Percentiles rank a stretch among this genome's conserved stretches.
Conservation (phyloP, 2,888 invertebrate genomes). For the Branchipolynoe longqiensis region DNA sequence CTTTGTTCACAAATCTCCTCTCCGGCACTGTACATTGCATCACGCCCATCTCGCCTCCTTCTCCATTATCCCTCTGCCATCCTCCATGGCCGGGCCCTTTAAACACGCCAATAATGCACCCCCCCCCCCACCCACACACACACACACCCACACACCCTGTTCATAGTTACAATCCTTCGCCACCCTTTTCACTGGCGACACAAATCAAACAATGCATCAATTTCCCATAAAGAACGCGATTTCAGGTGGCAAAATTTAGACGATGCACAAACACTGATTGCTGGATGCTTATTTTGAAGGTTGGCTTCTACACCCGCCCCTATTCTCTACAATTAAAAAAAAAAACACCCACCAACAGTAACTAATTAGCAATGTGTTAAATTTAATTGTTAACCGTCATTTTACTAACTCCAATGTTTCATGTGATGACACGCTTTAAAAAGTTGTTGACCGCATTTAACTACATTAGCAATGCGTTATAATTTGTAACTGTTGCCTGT, state of each 20-base stretch:
- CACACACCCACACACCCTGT: no score
- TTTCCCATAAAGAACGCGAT: neutral
- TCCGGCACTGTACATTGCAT: neutral
- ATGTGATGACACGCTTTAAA: no score
- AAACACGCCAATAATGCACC: conserved; percentile 9
- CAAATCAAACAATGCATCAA: conserved; percentile 40
- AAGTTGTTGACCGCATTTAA: no score
- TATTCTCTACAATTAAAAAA: no score
- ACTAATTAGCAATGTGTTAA: conserved; percentile 46
- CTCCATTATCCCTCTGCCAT: neutral
- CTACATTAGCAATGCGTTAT: no score
- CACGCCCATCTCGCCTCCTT: conserved; percentile 4
- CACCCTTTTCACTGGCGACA: neutral
- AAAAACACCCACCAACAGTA: no score
- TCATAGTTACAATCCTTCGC: neutral
- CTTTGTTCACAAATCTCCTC: conserved; percentile 1
- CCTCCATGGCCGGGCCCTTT: neutral
- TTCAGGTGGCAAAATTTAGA: conserved; percentile 36
- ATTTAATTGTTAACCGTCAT: no score
- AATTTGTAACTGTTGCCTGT: no score
- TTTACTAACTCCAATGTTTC: no score
- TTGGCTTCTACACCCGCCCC: no score
- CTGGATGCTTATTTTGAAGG: conserved; percentile 2
- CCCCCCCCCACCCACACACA: no score
- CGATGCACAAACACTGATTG: conserved; percentile 25